These are phyloP conservation scores for Anoplius nigerrimus DNA, from an alignment of 2,888 invertebrate genomes.

Conservation along the genomic window DNA sequence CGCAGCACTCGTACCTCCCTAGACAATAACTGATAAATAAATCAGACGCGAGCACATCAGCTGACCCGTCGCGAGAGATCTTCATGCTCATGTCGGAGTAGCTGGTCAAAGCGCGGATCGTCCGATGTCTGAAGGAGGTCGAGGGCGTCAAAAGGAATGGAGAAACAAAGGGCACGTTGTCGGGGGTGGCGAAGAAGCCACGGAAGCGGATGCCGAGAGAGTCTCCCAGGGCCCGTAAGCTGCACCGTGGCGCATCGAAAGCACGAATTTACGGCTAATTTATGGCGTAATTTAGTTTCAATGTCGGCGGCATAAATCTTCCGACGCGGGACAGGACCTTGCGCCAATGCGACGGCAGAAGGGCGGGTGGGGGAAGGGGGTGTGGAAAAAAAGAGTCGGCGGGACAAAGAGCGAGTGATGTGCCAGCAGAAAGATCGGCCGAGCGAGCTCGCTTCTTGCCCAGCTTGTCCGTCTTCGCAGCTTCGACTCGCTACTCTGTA, in stretches of 20 bases:
- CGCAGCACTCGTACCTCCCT: no score
- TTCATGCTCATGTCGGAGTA: no score
- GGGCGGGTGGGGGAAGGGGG: slow-evolving; percentile 23
- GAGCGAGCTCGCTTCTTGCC: slow-evolving; percentile 28
- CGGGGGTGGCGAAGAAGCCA: slow-evolving; percentile 9
- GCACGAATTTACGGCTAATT: slow-evolving; percentile 56
- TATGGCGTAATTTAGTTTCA: slow-evolving; percentile 63
- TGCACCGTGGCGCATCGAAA: slow-evolving; percentile 37
- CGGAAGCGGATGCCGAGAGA: background rate
- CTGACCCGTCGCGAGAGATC: no score
- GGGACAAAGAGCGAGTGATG: slow-evolving; percentile 35
- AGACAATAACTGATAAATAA: no score
- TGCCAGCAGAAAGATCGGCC: slow-evolving; percentile 7
- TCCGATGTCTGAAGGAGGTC: background rate
- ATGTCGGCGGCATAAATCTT: slow-evolving; percentile 60
- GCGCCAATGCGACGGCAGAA: background rate
- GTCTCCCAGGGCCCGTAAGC: background rate
- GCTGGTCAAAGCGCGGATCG: background rate
- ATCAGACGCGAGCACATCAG: no score
- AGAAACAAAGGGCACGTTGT: background rate
- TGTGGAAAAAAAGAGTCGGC: slow-evolving; percentile 38
- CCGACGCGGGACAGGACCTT: slow-evolving; percentile 42
- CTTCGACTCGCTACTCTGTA: background rate
- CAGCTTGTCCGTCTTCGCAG: background rate
- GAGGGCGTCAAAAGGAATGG: background rate